Conservation (phyloP, 2,113 vertebrate species). For the Pardalotus punctatus region DNA sequence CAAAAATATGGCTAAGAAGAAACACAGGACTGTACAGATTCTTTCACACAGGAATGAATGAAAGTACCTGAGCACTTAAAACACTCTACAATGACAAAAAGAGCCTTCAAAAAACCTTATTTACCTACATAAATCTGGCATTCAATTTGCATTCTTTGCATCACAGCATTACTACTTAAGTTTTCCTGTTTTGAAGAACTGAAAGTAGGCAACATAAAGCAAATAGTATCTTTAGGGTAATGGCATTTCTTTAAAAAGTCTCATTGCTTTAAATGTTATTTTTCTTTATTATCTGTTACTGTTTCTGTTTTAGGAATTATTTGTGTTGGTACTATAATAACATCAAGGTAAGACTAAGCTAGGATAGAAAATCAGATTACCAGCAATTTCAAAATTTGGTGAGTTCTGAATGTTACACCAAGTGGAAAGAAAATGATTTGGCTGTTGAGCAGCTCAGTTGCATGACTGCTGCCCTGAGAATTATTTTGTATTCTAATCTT, state of each 20-base stretch:
- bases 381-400: not conserved
- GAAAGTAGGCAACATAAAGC: not conserved
- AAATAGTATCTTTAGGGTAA: not conserved
- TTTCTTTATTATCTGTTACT: not conserved
- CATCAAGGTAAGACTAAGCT: not conserved
- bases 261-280: not conserved
- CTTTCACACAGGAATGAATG: not conserved
- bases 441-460: not conserved
- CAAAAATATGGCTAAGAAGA: not conserved
- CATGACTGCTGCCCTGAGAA: not conserved
- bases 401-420: not conserved
- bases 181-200: not conserved
- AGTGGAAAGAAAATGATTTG: not conserved
- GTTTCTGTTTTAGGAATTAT: not conserved
- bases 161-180: not conserved
- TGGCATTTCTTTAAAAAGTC: not conserved
- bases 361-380: not conserved
- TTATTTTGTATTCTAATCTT: not conserved
- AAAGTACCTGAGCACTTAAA: not conserved
- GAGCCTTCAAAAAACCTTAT: not conserved
- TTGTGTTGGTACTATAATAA: not conserved
- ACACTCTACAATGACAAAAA: not conserved
- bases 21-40: not conserved
- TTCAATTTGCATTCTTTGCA: not conserved
- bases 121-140: not conserved